Percentiles rank a stretch among this genome's conserved stretches.
phyloP scores from a whole-genome alignment of 2,113 vertebrate species.

The Eupsittula cactorum region DNA sequence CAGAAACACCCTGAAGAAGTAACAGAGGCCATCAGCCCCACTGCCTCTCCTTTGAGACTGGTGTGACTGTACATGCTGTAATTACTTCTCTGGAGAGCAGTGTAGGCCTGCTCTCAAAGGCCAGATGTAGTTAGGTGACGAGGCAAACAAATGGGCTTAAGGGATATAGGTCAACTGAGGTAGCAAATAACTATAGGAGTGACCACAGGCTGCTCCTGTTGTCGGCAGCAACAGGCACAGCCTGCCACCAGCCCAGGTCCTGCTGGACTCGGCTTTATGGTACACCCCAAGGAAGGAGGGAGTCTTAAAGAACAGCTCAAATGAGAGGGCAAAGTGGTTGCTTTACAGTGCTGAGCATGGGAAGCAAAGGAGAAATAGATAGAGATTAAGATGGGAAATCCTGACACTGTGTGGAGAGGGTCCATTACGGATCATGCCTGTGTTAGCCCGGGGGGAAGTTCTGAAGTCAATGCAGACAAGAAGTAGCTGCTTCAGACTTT shows the following conservation, averaged over 20 bases:
- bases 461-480: background rate
- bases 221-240: background rate
- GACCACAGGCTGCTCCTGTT: background rate
- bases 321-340: background rate
- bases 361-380: background rate
- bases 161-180: slow-evolving; percentile 19
- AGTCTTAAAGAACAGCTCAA: background rate
- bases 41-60: background rate
- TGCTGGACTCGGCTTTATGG: background rate
- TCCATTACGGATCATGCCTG: background rate
- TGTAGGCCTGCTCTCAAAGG: background rate
- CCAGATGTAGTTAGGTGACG: background rate
- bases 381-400: background rate
- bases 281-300: background rate
- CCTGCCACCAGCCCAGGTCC: background rate
- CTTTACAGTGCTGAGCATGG: background rate
- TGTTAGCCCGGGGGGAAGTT: background rate
- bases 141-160: slow-evolving; percentile 38
- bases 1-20: background rate
- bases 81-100: slow-evolving; percentile 38
- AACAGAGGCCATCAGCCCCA: background rate
- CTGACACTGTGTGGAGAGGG: background rate
- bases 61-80: background rate
- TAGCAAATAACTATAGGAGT: background rate
- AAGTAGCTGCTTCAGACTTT: background rate